Evolutionary conservation across 2,888 invertebrate genomes (phyloP).

Genomic region (Cancer borealis): DNA sequence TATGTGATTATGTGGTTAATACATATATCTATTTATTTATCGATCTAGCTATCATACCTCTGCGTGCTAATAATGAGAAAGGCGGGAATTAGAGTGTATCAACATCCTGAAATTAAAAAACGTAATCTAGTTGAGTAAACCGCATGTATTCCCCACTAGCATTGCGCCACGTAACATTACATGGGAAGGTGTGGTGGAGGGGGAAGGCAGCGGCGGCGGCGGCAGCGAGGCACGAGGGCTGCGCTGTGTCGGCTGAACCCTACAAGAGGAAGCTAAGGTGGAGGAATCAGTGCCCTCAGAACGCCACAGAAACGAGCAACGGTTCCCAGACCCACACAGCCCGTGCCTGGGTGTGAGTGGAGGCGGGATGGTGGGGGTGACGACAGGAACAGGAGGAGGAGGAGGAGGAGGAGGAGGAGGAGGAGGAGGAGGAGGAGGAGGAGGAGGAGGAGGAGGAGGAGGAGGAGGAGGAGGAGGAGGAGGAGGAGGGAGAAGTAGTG

Average conservation of each 20-base stretch:
- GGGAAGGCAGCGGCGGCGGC: neutral
- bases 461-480: slow-evolving; percentile 36
- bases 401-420: slow-evolving; percentile 7
- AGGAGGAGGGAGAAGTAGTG: neutral
- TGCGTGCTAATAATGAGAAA: no score
- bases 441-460: slow-evolving; percentile 20
- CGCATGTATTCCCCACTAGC: no score
- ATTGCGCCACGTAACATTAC: neutral
- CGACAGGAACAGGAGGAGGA: neutral
- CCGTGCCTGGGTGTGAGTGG: neutral
- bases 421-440: slow-evolving; percentile 7
- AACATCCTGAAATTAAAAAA: no score
- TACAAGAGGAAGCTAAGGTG: neutral
- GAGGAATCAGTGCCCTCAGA: neutral
- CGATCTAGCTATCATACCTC: no score
- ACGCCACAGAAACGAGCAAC: neutral
- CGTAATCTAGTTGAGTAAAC: no score
- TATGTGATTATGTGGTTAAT: no score
- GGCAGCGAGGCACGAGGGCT: neutral
- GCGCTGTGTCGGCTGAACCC: neutral
- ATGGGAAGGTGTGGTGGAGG: neutral
- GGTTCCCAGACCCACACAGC: neutral
- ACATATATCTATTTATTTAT: no score
- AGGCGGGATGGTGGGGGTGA: neutral
- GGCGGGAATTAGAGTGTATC: no score